These are phyloP conservation scores for Apodemus agrarius DNA, from an alignment of 2,797 vertebrate species.

Conservation along the genomic window DNA sequence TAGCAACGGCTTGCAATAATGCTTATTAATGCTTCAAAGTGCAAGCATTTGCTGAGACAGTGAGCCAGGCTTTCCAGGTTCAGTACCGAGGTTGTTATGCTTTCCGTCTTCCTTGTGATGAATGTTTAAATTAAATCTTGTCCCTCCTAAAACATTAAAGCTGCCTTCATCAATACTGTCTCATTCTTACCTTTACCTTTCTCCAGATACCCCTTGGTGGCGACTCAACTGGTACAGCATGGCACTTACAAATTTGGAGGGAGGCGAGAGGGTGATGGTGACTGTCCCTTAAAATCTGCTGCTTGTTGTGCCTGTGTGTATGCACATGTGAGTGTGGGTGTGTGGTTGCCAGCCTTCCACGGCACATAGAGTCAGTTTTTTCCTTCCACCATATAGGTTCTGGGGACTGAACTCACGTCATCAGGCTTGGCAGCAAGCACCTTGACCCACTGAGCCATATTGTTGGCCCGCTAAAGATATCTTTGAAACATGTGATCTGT, in stretches of 20 bases:
- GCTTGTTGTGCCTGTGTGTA: background rate
- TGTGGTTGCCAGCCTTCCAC: no score
- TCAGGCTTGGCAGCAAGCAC: background rate
- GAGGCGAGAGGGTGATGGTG: no score
- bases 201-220: no score
- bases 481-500: background rate
- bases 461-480: background rate
- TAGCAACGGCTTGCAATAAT: background rate
- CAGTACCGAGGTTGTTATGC: no score
- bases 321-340: no score
- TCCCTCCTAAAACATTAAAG: background rate
- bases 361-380: background rate
- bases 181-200: background rate
- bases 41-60: background rate
- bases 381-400: background rate
- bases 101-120: background rate
- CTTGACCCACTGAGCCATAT: background rate
- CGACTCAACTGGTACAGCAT: background rate
- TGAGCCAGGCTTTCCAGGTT: background rate
- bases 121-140: background rate
- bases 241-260: background rate
- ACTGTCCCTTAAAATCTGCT: background rate
- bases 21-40: background rate
- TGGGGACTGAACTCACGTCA: background rate
- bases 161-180: background rate